phyloP scores from a whole-genome alignment of 2,797 vertebrate genomes.

The Tadarida brasiliensis region DNA sequence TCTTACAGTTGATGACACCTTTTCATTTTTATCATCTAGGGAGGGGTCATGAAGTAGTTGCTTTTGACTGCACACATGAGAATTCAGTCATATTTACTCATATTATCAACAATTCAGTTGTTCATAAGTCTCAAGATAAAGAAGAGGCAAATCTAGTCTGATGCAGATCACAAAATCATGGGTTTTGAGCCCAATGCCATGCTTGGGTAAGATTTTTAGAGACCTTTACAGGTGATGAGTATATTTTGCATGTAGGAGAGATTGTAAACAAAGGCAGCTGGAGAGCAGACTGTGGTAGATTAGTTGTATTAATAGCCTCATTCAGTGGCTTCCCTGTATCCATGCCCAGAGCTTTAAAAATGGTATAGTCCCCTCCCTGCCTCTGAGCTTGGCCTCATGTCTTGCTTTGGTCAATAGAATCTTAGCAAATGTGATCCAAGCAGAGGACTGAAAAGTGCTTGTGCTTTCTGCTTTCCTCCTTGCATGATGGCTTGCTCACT shows the following conservation, averaged over 20 bases:
- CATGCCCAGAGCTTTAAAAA: background rate
- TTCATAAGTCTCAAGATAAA: background rate
- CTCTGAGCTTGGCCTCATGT: background rate
- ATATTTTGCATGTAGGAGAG: background rate
- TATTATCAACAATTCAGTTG: background rate
- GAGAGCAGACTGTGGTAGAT: background rate
- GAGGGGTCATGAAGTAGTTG: background rate
- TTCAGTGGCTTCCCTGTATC: background rate
- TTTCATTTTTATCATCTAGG: background rate
- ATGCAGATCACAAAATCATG: background rate
- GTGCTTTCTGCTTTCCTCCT: background rate
- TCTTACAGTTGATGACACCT: background rate
- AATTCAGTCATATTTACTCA: background rate
- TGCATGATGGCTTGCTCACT: background rate
- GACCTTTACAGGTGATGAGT: background rate
- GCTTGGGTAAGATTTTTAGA: background rate
- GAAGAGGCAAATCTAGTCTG: background rate
- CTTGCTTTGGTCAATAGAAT: background rate
- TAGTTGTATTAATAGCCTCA: background rate
- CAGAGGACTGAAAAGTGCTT: background rate
- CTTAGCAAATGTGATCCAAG: background rate
- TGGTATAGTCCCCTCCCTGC: background rate
- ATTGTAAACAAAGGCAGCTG: background rate
- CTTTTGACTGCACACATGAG: background rate
- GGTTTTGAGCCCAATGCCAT: background rate